These are phyloP conservation scores for Macrophya alboannulata DNA, from an alignment of 2,888 invertebrate genomes.

Conservation along the genomic window DNA sequence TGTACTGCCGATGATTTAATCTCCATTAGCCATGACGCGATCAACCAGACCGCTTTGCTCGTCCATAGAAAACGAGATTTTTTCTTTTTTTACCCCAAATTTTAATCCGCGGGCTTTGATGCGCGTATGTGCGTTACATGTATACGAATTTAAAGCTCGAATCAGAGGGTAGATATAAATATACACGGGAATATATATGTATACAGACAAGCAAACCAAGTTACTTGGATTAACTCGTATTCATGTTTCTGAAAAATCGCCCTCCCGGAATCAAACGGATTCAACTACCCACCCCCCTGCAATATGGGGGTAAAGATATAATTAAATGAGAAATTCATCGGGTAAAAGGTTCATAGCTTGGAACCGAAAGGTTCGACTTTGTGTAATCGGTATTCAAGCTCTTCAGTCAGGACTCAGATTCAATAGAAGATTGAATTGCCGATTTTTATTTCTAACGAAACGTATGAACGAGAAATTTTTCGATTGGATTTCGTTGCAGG, in stretches of 20 bases:
- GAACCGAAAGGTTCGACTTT: not conserved
- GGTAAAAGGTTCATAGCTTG: not conserved
- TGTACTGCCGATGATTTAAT: not conserved
- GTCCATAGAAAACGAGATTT: not conserved
- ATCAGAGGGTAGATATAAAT: not conserved
- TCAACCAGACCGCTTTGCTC: not conserved
- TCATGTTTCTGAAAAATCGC: constrained; percentile 17
- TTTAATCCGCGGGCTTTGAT: constrained; percentile 10
- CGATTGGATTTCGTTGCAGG: too few species aligned
- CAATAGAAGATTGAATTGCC: not conserved
- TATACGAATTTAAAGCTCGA: not conserved
- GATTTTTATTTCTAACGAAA: not conserved
- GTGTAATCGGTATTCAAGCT: not conserved
- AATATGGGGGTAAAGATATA: not conserved
- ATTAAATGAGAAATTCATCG: constrained; percentile 38
- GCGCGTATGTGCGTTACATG: not conserved
- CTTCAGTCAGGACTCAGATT: not conserved
- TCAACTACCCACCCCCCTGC: too few species aligned
- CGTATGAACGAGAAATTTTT: not conserved
- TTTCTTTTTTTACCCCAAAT: not conserved
- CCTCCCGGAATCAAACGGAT: constrained; percentile 16
- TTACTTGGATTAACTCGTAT: constrained; percentile 25
- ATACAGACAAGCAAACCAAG: not conserved
- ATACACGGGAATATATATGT: not conserved
- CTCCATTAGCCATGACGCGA: constrained; percentile 13